Evolutionary conservation across 2,113 vertebrate species (phyloP), one percentile per base, ranked within the genome.

Genomic region (Brachypteracias leptosomus): DNA sequence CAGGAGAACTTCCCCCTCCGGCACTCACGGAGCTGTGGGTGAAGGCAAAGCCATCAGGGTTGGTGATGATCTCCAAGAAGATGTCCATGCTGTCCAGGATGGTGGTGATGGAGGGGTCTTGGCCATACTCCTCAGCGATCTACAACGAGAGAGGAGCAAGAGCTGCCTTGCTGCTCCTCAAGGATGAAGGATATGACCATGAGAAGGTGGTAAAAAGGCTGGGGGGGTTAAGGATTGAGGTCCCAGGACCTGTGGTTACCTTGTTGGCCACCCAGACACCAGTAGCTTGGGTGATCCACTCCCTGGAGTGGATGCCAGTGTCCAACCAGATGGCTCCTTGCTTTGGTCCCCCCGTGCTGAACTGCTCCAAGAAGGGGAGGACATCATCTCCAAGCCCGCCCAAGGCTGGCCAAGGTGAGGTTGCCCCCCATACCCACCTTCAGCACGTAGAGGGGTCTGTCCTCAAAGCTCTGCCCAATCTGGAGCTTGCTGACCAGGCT

Each of bases 211-310:
- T 40, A 18, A 31, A 25, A 28, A 38, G 38, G n/a, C n/a, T n/a
- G n/a, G 33, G 14, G 6, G 25, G 49, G 61, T 36, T 24, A 3
- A 40, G 77, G 21, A 31, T 2, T 6, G 31, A 9, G 17, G 22
- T 61, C 6, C 40, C 51, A 22, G 38, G 38, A 3, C 13, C 20
- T 2, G 0, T 6, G 38, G 63, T 95, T 73, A 99, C 99, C 99
- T 99, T 98, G 89, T 99, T 99, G 82, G 99, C 98, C 0, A 95
- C 98, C 99, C 99, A 99, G 91, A 98, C 75, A 0, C 99, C 98
- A 0, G 98, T 99, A 94, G 99, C 99, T 12, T 98, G 99, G 42
- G 98, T 99, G 96, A 99, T 97, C 99, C 99, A 99, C 88, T 99
- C 99, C 52, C 99, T 98, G 2, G 99, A 97, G 78, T 99, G 99